Conservation (phyloP, 2,113 vertebrate genomes). For the Rhinopomastus cyanomelas region DNA sequence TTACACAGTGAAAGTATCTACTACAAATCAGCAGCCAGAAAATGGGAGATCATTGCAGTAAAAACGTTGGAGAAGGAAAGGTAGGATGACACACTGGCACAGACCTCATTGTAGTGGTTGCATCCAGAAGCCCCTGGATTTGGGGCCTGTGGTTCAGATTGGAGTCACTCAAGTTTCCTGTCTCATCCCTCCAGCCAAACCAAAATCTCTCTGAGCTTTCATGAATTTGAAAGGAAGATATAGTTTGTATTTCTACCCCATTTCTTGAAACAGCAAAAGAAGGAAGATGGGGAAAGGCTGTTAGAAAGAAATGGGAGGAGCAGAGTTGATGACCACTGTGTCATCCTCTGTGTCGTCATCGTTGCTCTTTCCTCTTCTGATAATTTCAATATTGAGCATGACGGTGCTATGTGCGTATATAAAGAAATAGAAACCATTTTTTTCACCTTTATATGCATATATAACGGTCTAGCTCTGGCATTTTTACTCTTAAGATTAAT, state of each 20-base stretch:
- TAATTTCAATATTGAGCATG: not conserved
- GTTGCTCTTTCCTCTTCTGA: constrained; percentile 10
- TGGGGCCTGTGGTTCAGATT: not conserved
- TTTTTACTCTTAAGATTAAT: not conserved
- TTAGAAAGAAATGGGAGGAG: not conserved
- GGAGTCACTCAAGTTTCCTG: not conserved
- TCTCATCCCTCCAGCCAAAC: not conserved
- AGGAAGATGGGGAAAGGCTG: not conserved
- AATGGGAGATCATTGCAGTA: not conserved
- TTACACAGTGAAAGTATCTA: not conserved
- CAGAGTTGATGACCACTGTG: not conserved
- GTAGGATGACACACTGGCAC: not conserved
- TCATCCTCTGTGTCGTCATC: not conserved
- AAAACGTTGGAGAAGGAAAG: not conserved
- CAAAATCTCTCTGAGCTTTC: not conserved
- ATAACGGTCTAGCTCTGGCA: constrained; percentile 24
- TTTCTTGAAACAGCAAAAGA: not conserved
- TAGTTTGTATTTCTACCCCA: not conserved
- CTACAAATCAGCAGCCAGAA: not conserved
- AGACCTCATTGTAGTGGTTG: not conserved
- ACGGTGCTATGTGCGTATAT: not conserved
- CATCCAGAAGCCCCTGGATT: not conserved
- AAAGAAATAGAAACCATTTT: constrained; percentile 37
- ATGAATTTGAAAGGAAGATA: not conserved
- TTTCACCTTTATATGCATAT: constrained; percentile 3